Evolutionary conservation across 2,888 invertebrate genomes (phyloP).

Genomic region (Amphipyra tragopoginis): DNA sequence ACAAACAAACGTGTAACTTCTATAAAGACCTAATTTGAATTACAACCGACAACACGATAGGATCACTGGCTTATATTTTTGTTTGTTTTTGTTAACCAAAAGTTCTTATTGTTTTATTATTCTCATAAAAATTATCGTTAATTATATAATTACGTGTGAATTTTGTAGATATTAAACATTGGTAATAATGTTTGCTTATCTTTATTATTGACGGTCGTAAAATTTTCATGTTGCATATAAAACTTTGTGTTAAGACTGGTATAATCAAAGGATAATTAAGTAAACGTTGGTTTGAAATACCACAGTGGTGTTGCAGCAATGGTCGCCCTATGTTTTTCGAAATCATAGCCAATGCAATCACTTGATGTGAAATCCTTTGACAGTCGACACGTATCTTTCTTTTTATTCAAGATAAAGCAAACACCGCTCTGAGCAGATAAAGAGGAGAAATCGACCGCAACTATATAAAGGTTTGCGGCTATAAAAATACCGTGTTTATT

Average conservation of each 20-base stretch:
- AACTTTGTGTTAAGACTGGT: slow-evolving; percentile 17
- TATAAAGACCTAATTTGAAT: slow-evolving; percentile 76
- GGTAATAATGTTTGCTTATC: slow-evolving; percentile 58
- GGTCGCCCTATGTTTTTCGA: slow-evolving; percentile 16
- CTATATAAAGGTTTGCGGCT: slow-evolving; percentile 89
- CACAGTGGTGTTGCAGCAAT: neutral
- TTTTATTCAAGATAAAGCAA: slow-evolving; percentile 88
- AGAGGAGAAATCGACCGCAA: slow-evolving; percentile 89
- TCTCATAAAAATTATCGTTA: slow-evolving; percentile 55
- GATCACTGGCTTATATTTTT: slow-evolving; percentile 59
- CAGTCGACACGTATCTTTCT: slow-evolving; percentile 78
- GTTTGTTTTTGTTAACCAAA: slow-evolving; percentile 54
- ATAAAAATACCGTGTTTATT: slow-evolving; percentile 90
- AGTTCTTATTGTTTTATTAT: slow-evolving; percentile 52
- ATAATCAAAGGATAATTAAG: slow-evolving; percentile 29
- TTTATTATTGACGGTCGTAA: slow-evolving; percentile 54
- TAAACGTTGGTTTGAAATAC: slow-evolving; percentile 3
- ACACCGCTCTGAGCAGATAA: slow-evolving; percentile 87
- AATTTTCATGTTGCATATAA: slow-evolving; percentile 49
- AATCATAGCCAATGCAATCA: slow-evolving; percentile 64
- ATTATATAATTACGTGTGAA: slow-evolving; percentile 61
- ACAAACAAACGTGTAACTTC: slow-evolving; percentile 78
- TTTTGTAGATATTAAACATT: slow-evolving; percentile 58
- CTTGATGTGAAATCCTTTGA: slow-evolving; percentile 74
- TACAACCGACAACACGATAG: slow-evolving; percentile 68